Evolutionary conservation across 2,797 vertebrate genomes (phyloP).

Genomic region (Valencia hispanica): DNA sequence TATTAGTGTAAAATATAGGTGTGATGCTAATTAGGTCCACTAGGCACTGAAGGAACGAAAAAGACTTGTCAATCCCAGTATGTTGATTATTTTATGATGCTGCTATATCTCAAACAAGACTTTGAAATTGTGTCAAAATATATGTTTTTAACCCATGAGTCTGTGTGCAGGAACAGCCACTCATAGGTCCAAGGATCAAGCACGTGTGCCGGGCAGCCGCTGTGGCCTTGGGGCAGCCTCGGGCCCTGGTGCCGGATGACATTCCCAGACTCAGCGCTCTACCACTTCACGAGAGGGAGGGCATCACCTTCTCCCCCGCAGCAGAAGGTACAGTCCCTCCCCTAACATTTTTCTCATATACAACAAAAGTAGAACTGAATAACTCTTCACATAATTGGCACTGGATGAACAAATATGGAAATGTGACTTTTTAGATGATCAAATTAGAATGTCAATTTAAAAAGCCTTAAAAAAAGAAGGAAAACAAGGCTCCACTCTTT

Average conservation of each 20-base stretch:
- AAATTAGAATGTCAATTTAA: neutral
- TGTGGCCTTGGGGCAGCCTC: slow-evolving; percentile 90
- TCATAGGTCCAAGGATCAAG: slow-evolving; percentile 90
- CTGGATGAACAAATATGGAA: neutral
- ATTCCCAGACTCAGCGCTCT: slow-evolving; percentile 92
- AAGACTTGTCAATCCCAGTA: too few species aligned
- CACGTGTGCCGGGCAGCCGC: slow-evolving; percentile 93
- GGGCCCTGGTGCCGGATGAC: slow-evolving; percentile 92
- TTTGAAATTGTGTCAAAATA: too few species aligned
- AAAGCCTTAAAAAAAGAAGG: neutral
- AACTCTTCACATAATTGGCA: neutral
- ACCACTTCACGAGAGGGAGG: slow-evolving; percentile 89
- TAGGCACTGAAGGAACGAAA: too few species aligned
- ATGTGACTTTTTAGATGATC: neutral
- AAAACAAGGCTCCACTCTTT: too few species aligned
- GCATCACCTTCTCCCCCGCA: slow-evolving; percentile 79
- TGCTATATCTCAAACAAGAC: too few species aligned
- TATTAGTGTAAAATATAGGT: too few species aligned
- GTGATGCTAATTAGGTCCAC: too few species aligned
- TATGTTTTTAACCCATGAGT: neutral
- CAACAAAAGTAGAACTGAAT: neutral
- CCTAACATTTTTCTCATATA: neutral
- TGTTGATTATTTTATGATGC: too few species aligned
- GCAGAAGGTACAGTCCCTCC: slow-evolving; percentile 79
- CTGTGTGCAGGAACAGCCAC: slow-evolving; percentile 66